phyloP scores from a whole-genome alignment of 1,140 invertebrate genomes.

The Olivierus martensii region DNA sequence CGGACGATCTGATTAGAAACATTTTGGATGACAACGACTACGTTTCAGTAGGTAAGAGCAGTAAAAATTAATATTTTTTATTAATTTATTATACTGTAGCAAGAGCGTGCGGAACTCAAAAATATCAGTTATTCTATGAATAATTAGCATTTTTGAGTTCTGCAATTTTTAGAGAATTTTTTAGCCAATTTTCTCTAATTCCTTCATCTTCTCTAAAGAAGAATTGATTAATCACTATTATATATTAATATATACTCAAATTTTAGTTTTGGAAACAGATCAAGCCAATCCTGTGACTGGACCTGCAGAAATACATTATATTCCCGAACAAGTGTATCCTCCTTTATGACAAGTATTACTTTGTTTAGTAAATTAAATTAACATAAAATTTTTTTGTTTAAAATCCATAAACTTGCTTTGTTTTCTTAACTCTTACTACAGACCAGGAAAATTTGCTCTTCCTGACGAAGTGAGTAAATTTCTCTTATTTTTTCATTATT shows the following conservation, averaged over 20 bases:
- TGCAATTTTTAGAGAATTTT: too few relatives aligned
- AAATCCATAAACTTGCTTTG: too few relatives aligned
- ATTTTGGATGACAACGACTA: slow-evolving; percentile 50
- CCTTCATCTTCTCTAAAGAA: too few relatives aligned
- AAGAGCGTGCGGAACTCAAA: too few relatives aligned
- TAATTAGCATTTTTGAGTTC: too few relatives aligned
- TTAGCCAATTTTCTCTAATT: too few relatives aligned
- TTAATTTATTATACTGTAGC: background rate
- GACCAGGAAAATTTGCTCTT: slow-evolving; percentile 20
- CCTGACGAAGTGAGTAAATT: slow-evolving; percentile 17
- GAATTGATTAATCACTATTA: too few relatives aligned
- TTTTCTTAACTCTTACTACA: background rate
- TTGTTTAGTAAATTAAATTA: background rate
- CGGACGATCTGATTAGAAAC: slow-evolving; percentile 39
- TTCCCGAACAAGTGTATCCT: slow-evolving; percentile 40
- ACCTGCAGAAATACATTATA: slow-evolving; percentile 41
- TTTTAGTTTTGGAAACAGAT: slow-evolving; percentile 43
- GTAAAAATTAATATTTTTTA: too few relatives aligned
- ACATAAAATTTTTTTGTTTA: background rate
- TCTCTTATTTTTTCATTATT: too few relatives aligned
- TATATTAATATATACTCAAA: too few relatives aligned
- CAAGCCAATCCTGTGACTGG: slow-evolving; percentile 37
- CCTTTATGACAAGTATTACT: background rate
- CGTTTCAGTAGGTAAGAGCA: slow-evolving; percentile 44
- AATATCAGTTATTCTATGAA: too few relatives aligned